Evolutionary conservation across 2,797 vertebrate genomes (phyloP), one percentile per base, ranked within the genome.

Genomic region (Galago senegalensis): DNA sequence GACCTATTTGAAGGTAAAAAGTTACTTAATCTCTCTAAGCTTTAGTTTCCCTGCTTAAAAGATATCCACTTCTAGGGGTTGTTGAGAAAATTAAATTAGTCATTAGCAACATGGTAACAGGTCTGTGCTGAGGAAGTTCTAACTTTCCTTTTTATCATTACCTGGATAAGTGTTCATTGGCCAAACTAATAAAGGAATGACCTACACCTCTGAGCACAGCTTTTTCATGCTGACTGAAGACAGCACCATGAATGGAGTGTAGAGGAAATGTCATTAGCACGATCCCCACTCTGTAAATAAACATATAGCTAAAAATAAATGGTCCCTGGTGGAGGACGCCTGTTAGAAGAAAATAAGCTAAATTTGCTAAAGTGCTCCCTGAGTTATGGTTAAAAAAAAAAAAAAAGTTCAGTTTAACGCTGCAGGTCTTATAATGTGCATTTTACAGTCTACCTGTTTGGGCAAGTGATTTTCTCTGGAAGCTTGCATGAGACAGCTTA

Each of bases 401-500:
- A 97, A 76, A 70, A 25, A 93, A 91, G 37, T 53, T 87, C 76
- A 18, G 3, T 96, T 69, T 91, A 93, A 97, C 77, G 34, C 58
- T 87, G 85, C 96, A 97, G 89, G 93, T 97, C 89, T 96, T 93
- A 97, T 89, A 65, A 96, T 96, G 87, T 70, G 18, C 29, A 67
- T 77, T 98, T 97, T 89, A 31, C 11, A 80, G 85, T 67, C 96
- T 96, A 93, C 98, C 89, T 98, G 98, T 98, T 98, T 95, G 97
- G 97, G 95, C 98, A 98, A 29, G 91, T 86, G 87, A n/a, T 49
- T 82, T 98, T 97, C 90, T 94, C 87, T 75, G 81, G 79, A 83
- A 97, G 96, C 70, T 75, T 98, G 97, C 97, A 97, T 98, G 97
- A 98, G 97, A 98, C 98, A 92, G 95, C 97, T 98, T 98, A 98